These are phyloP conservation scores for Micropoecilia bifurca DNA, from an alignment of 2,797 vertebrate genomes.

Conservation along the genomic window DNA sequence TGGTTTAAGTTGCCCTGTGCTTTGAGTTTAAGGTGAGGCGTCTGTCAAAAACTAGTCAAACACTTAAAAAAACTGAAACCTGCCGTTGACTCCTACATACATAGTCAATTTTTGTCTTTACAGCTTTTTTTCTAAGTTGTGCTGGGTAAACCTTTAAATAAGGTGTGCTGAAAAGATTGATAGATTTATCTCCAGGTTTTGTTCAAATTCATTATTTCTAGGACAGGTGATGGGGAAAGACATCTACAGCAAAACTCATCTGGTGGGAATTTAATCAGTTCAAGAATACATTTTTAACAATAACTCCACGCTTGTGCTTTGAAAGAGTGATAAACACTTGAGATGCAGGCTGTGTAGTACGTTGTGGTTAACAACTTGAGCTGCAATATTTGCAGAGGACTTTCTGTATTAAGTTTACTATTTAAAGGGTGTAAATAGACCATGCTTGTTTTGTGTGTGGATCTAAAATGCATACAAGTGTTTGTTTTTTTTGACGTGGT, in stretches of 20 bases:
- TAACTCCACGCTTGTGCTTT: not conserved
- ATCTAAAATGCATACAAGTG: not conserved
- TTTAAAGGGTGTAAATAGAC: not conserved
- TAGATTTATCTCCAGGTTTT: not conserved
- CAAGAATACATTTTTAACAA: not conserved
- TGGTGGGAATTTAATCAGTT: not conserved
- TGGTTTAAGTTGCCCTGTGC: constrained; percentile 15
- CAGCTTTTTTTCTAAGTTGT: not conserved
- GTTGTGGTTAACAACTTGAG: not conserved
- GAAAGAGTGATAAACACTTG: not conserved
- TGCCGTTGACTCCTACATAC: not conserved
- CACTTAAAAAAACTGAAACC: not conserved
- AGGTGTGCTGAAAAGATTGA: not conserved
- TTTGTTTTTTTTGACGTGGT: not conserved
- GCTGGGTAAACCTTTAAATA: not conserved
- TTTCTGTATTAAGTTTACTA: not conserved
- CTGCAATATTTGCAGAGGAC: not conserved
- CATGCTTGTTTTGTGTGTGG: not conserved
- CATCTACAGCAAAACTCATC: not conserved
- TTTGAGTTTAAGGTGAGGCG: not conserved
- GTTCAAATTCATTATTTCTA: not conserved
- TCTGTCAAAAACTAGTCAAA: not conserved
- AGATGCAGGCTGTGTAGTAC: not conserved
- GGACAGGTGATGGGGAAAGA: not conserved
- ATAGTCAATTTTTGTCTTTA: not conserved